A percentile compares a stretch with the other conserved stretches of the same genome.
Evolutionary conservation across 2,113 vertebrate genomes (phyloP).

Genomic region (Barbus barbus): DNA sequence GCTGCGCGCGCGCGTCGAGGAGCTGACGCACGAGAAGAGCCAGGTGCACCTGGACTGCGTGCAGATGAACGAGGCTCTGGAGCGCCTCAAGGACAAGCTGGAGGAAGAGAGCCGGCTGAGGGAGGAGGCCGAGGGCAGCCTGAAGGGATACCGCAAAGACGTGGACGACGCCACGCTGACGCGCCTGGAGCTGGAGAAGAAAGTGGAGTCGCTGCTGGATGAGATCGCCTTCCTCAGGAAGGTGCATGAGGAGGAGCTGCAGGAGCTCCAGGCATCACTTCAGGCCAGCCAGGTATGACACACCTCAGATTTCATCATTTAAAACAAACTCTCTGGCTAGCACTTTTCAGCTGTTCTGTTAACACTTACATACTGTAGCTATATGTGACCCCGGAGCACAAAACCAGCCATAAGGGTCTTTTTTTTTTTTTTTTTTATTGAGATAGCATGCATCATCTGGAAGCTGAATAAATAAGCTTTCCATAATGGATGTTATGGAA

Average conservation of each 20-base stretch:
- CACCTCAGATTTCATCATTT: no score
- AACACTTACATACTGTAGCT: no score
- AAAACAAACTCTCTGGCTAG: no score
- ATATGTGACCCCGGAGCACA: no score
- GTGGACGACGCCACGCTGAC: constrained; percentile 77
- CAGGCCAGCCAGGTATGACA: constrained; percentile 79
- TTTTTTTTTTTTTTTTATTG: no score
- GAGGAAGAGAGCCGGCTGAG: constrained; percentile 74
- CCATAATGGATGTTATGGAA: no score
- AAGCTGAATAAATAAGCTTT: no score
- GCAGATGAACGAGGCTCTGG: constrained; percentile 75
- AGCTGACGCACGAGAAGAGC: constrained; percentile 79
- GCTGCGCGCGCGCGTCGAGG: constrained; percentile 75
- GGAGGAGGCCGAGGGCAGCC: constrained; percentile 74
- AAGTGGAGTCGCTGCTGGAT: constrained; percentile 80
- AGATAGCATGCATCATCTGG: no score
- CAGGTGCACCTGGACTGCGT: constrained; percentile 80
- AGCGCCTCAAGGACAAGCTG: constrained; percentile 72
- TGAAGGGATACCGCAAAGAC: constrained; percentile 76
- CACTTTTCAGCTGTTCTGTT: no score
- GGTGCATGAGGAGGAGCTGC: constrained; percentile 80
- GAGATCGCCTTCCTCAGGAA: constrained; percentile 82
- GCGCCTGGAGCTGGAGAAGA: constrained; percentile 80
- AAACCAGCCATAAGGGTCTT: no score
- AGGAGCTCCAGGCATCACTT: constrained; percentile 76